Evolutionary conservation across 2,113 vertebrate genomes (phyloP).

Genomic region (Varanus salvator): DNA sequence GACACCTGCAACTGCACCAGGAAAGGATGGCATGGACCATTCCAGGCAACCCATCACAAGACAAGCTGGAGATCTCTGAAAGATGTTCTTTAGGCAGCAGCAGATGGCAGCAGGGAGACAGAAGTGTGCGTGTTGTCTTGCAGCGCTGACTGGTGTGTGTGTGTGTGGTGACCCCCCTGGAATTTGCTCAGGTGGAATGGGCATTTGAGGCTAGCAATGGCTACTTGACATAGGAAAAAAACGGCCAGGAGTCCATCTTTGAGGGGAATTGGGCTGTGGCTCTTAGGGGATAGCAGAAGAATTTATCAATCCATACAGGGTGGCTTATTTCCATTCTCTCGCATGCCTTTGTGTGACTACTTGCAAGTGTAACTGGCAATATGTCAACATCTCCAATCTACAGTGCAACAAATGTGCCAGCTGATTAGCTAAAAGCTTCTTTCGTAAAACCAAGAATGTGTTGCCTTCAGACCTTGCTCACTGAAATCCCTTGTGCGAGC

Average conservation of each 20-base stretch:
- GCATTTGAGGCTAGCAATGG: slow-evolving; percentile 6
- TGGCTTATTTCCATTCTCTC: not conserved
- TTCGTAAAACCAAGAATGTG: not conserved
- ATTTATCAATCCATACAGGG: not conserved
- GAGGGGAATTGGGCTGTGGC: not conserved
- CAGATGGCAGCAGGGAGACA: not conserved
- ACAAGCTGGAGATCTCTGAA: not conserved
- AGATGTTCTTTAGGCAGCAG: not conserved
- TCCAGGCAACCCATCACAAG: not conserved
- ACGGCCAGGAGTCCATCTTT: not conserved
- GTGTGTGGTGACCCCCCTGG: not conserved
- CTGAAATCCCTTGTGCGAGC: not conserved
- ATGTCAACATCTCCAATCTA: not conserved
- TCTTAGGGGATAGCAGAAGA: not conserved
- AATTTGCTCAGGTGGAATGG: not conserved
- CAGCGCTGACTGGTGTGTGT: not conserved
- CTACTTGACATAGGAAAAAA: not conserved
- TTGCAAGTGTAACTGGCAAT: not conserved
- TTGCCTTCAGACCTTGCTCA: not conserved
- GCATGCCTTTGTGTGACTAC: not conserved
- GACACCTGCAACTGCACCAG: not conserved
- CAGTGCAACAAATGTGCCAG: not conserved
- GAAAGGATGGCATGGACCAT: not conserved
- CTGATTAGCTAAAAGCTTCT: not conserved
- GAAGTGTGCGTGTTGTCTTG: not conserved